A percentile compares a stretch with the other conserved stretches of the same genome.
These are phyloP conservation scores for Neolamprologus variostigma DNA, from an alignment of 2,113 vertebrate species.

Conservation along the genomic window DNA sequence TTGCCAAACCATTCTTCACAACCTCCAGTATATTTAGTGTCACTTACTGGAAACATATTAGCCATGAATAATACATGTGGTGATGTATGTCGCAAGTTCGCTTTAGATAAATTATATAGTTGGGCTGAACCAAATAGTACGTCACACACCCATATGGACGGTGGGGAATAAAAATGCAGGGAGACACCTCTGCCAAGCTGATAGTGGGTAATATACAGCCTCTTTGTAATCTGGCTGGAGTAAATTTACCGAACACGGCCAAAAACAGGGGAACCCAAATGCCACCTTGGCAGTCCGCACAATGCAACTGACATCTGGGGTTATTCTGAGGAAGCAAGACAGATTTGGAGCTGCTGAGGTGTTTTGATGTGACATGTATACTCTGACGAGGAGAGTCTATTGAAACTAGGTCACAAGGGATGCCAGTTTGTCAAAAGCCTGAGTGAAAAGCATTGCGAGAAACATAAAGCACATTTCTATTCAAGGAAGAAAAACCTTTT, in stretches of 20 bases:
- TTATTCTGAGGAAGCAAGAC: constrained; percentile 38
- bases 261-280: constrained; percentile 30
- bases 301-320: constrained; percentile 45
- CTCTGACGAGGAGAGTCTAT: constrained; percentile 28
- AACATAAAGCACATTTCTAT: constrained; percentile 23
- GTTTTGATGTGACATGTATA: constrained; percentile 27
- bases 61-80: constrained; percentile 59
- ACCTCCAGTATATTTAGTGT: constrained; percentile 42
- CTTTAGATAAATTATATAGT: constrained; percentile 41
- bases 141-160: constrained; percentile 20
- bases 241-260: neutral
- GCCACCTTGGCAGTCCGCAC: constrained; percentile 31
- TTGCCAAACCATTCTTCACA: constrained; percentile 45
- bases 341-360: constrained; percentile 23
- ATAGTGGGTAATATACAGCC: constrained; percentile 27
- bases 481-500: neutral
- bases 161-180: constrained; percentile 22
- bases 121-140: constrained; percentile 4
- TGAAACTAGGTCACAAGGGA: constrained; percentile 44
- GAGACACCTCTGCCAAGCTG: constrained; percentile 12
- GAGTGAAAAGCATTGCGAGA: constrained; percentile 36
- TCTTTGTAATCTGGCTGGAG: constrained; percentile 23
- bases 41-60: constrained; percentile 55
- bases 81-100: constrained; percentile 29
- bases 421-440: constrained; percentile 43